phyloP scores from a whole-genome alignment of 2,888 invertebrate species.

The Acleris laterana region DNA sequence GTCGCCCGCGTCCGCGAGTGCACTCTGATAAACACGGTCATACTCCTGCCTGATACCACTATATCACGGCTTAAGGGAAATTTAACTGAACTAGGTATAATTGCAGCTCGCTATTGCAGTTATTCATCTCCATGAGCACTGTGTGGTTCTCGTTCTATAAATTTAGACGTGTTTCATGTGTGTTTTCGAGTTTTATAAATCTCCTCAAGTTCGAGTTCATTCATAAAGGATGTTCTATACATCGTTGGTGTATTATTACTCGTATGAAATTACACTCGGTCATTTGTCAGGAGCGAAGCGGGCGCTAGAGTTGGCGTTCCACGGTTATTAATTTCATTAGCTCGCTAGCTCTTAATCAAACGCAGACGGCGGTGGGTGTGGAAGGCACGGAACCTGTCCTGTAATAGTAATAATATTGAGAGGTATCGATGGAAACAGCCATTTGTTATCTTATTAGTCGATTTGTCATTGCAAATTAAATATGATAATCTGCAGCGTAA shows the following conservation, averaged over 20 bases:
- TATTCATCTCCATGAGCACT: slow-evolving; percentile 23
- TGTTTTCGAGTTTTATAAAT: slow-evolving; percentile 34
- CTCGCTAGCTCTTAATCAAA: slow-evolving; percentile 77
- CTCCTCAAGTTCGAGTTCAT: slow-evolving; percentile 27
- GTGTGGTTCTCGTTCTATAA: slow-evolving; percentile 8
- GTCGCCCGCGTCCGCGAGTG: slow-evolving; percentile 53
- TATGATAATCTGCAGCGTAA: slow-evolving; percentile 5
- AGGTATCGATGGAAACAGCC: slow-evolving; percentile 48
- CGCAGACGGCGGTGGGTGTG: slow-evolving; percentile 53
- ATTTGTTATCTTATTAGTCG: slow-evolving; percentile 43
- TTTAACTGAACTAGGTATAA: slow-evolving; percentile 55
- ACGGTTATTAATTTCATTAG: slow-evolving; percentile 82
- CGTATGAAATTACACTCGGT: slow-evolving; percentile 81
- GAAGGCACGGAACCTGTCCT: slow-evolving; percentile 52
- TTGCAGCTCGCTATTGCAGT: slow-evolving; percentile 46
- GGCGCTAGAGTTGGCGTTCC: slow-evolving; percentile 66
- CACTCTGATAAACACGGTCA: slow-evolving; percentile 52
- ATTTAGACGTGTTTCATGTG: slow-evolving; percentile 15
- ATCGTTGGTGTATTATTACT: slow-evolving; percentile 64
- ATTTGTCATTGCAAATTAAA: slow-evolving; percentile 40
- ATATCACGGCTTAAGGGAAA: slow-evolving; percentile 58
- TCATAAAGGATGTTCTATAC: slow-evolving; percentile 45
- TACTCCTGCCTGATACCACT: slow-evolving; percentile 53
- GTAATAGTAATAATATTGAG: slow-evolving; percentile 58
- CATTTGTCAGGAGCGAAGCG: slow-evolving; percentile 77